Conservation (phyloP, 2,113 vertebrate genomes). For the Phaethon lepturus region DNA sequence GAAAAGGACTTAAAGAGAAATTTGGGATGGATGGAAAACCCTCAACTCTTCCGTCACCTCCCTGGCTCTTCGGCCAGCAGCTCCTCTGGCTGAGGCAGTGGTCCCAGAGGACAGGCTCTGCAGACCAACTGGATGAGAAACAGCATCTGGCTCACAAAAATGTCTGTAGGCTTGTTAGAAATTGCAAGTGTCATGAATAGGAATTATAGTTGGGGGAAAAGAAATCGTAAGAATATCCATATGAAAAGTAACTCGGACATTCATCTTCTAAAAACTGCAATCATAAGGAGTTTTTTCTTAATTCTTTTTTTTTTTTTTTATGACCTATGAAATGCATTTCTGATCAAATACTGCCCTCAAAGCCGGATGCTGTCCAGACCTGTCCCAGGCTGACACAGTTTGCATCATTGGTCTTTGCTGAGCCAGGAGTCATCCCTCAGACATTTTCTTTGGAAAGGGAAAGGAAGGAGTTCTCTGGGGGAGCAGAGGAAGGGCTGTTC, state of each 20-base stretch:
- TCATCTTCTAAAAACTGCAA: background rate
- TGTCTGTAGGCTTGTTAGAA: background rate
- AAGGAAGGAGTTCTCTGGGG: background rate
- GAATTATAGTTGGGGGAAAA: background rate
- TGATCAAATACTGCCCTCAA: background rate
- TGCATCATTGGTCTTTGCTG: background rate
- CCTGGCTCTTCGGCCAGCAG: background rate
- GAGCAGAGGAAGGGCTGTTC: background rate
- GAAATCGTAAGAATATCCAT: background rate
- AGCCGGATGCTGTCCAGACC: background rate
- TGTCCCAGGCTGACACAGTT: background rate
- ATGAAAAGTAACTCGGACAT: background rate
- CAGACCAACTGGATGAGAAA: background rate
- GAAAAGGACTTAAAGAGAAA: background rate
- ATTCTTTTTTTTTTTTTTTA: background rate
- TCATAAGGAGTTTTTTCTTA: background rate
- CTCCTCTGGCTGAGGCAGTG: accelerated
- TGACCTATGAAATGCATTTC: background rate
- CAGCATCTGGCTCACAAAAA: background rate
- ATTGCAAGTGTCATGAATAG: background rate
- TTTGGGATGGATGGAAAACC: background rate
- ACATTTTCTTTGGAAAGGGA: background rate
- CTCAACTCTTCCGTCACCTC: accelerated
- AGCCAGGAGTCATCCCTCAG: background rate
- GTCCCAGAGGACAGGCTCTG: background rate